These are phyloP conservation scores for Spermophilus dauricus DNA, from an alignment of 2,113 vertebrate genomes.

Conservation along the genomic window DNA sequence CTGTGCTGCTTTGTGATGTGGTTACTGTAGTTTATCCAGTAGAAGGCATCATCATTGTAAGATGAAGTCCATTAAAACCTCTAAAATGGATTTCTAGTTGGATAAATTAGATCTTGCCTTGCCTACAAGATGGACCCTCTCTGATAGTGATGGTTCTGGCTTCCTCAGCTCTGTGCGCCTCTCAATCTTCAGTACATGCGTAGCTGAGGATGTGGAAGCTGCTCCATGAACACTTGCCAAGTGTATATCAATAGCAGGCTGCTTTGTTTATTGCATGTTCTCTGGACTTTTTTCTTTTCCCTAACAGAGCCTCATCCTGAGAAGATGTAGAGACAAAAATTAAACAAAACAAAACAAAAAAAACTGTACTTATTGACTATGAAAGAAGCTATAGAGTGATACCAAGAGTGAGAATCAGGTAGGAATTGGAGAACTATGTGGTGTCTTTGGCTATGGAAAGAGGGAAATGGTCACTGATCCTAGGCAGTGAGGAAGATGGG, in stretches of 20 bases:
- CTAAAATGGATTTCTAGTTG: background rate
- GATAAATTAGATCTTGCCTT: background rate
- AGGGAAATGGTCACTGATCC: background rate
- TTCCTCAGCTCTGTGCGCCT: background rate
- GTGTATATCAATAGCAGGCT: accelerated
- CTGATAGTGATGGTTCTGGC: background rate
- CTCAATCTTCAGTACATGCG: background rate
- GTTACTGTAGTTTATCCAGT: background rate
- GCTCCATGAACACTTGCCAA: background rate
- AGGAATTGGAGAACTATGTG: background rate
- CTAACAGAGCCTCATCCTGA: background rate
- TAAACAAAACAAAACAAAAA: no score
- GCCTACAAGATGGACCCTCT: background rate
- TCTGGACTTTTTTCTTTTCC: background rate
- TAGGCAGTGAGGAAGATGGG: background rate
- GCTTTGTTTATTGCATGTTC: background rate
- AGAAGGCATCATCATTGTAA: background rate
- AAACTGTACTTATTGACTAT: no score
- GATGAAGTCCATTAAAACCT: background rate
- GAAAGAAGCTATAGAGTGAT: no score
- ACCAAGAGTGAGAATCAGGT: background rate
- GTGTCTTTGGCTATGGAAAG: background rate
- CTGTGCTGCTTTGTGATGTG: background rate
- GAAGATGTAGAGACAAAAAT: background rate
- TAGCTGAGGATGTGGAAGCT: no score